Base-by-base conservation (phyloP, 53 echinoderm and acorn worm species). In the Stichopus horrens region DNA sequence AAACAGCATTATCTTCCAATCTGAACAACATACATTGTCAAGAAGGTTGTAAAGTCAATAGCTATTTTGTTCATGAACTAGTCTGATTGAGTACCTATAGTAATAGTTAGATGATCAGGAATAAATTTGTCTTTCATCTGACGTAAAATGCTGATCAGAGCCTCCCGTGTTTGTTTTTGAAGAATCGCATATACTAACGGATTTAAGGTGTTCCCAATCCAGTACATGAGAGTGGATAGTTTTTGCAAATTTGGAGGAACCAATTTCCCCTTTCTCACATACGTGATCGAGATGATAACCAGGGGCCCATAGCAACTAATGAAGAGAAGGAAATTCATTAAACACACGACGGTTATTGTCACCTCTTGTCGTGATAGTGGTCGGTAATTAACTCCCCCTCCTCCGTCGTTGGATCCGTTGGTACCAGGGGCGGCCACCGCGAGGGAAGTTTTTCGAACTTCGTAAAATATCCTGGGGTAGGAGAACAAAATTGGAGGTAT, bases 291-390 rank as follows among this genome's bases (percentile, higher is more conserved):
- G 6, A 65, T 52, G 18, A 85, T 51, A 65, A 67, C 52, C 5
- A 85, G 63, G 18, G 85, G 85, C 65, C 85, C 85, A 52, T 85
- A 85, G 85, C 85, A 85, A 53, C 60, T 23, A 85, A 22, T 66
- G 14, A 85, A 85, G 4, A 85, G 66, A 5, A 85, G 9, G 52
- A 85, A 85, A 23, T 23, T 85, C 11, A 68, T 7, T 7, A 59
- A 65, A 20, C 68, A 85, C 5, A 85, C 65, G 14, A 63, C 9
- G 9, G 85, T 85, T 1, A 85, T 63, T 59, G 52, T 65, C 0
- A 85, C 85, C 18, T 85, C 85, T 52, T 66, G 7, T 52, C 6
- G 66, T 37, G 85, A 58, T 4, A 85, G 85, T 68, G 71, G 5
- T 68, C 71, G 71, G 18, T 68, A 18, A 51, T 22, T 22, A 63